phyloP scores from a whole-genome alignment of 2,888 invertebrate genomes.

The Liodrosophila aerea region DNA sequence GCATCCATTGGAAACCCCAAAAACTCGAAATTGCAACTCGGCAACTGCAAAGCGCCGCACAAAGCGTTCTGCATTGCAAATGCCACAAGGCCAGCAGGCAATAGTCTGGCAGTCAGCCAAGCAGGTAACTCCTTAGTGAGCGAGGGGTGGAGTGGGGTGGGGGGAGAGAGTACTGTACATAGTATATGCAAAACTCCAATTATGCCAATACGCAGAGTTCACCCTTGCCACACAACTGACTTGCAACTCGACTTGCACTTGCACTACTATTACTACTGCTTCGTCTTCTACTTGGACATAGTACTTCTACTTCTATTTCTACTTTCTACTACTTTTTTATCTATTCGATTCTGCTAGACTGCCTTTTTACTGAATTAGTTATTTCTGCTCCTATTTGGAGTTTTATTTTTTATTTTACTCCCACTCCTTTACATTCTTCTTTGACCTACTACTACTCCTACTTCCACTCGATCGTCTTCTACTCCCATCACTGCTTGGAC shows the following conservation, averaged over 20 bases:
- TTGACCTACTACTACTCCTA: no score
- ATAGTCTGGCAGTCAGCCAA: conserved; percentile 12
- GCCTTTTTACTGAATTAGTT: no score
- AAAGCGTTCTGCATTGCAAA: conserved; percentile 69
- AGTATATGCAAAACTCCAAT: conserved; percentile 18
- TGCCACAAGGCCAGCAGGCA: conserved; percentile 23
- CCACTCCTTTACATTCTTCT: no score
- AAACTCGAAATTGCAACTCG: conserved; percentile 48
- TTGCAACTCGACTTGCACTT: conserved; percentile 28
- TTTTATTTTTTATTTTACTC: no score
- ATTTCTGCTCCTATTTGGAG: no score
- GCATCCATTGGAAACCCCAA: conserved; percentile 32
- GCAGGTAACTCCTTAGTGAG: conserved; percentile 20
- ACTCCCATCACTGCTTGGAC: no score
- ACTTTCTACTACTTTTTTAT: no score
- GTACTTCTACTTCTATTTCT: no score
- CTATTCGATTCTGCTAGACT: no score
- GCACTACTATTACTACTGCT: not conserved
- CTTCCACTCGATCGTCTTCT: no score
- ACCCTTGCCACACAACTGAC: conserved; percentile 14
- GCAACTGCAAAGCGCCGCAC: conserved; percentile 38
- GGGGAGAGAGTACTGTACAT: not conserved
- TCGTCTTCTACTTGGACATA: conserved; percentile 23
- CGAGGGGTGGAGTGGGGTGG: not conserved
- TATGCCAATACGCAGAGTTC: conserved; percentile 14